Evolutionary conservation across 2,797 vertebrate genomes (phyloP).

Genomic region (Hippocampus kuda): DNA sequence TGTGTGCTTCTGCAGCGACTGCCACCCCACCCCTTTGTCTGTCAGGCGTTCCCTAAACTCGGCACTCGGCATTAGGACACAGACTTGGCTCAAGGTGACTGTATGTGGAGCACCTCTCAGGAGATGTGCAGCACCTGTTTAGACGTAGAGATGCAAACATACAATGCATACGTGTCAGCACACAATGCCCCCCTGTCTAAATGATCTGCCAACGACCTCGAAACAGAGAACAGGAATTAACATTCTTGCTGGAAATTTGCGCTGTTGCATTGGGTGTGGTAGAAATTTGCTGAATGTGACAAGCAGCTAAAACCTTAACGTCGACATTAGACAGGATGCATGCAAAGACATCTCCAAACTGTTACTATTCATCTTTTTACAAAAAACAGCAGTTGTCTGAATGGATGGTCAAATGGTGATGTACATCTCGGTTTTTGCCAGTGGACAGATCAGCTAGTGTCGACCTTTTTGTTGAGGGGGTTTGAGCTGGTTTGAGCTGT

Average conservation of each 20-base stretch:
- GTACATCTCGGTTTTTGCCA: too few relatives aligned
- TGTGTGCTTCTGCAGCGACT: neutral
- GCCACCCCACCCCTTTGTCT: too few relatives aligned
- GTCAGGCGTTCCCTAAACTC: constrained; percentile 32
- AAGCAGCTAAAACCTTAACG: neutral
- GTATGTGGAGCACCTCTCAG: constrained; percentile 54
- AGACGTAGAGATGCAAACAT: constrained; percentile 19
- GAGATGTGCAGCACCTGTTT: constrained; percentile 52
- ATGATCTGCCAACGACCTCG: neutral
- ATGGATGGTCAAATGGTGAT: neutral
- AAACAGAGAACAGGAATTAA: neutral
- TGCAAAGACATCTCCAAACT: neutral
- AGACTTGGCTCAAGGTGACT: constrained; percentile 56
- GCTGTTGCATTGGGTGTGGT: neutral
- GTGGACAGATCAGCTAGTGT: constrained; percentile 12
- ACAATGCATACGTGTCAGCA: constrained; percentile 6
- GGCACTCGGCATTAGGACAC: constrained; percentile 41
- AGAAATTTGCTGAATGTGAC: neutral
- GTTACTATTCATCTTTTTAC: neutral
- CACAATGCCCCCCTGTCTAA: neutral
- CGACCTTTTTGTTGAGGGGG: constrained; percentile 9
- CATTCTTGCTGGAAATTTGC: neutral
- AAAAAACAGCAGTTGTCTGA: neutral
- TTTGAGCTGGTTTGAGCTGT: constrained; percentile 21
- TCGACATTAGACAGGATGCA: neutral